Evolutionary conservation across 1,140 invertebrate genomes (phyloP).

Genomic region (Drosophila watanabei): DNA sequence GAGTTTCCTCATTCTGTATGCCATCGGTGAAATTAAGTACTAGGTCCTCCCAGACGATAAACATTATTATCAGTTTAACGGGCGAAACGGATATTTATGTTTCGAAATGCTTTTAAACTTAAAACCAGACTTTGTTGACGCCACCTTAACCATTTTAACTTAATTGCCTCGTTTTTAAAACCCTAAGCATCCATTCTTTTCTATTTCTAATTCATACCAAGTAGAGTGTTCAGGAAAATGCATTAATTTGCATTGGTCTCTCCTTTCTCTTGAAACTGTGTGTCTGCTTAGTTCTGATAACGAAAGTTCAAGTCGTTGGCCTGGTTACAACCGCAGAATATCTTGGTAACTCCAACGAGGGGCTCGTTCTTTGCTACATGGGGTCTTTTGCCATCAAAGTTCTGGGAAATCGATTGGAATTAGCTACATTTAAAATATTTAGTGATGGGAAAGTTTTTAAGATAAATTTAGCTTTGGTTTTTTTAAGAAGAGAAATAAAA

Average conservation of each 20-base stretch:
- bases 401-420: not conserved
- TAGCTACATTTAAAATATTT: not conserved
- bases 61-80: slow-evolving; percentile 2
- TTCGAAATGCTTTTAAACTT: not conserved
- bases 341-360: not conserved
- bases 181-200: not conserved
- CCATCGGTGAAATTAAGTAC: slow-evolving; percentile 2
- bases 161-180: not conserved
- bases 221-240: not conserved
- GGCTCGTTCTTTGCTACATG: not conserved
- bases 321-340: not conserved
- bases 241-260: not conserved
- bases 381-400: not conserved
- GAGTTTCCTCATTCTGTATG: not conserved
- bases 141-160: not conserved
- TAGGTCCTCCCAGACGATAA: slow-evolving; percentile 3
- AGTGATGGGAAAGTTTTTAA: not conserved
- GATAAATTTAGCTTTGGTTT: not conserved
- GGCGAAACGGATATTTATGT: too few relatives aligned
- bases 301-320: too few relatives aligned
- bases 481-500: not conserved
- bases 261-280: too few relatives aligned
- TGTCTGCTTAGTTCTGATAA: not conserved
- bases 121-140: not conserved
- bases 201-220: not conserved